A percentile compares a stretch with the other conserved stretches of the same genome.
Evolutionary conservation across 2,113 vertebrate genomes (phyloP).

Genomic region (Corydoras maculifer): DNA sequence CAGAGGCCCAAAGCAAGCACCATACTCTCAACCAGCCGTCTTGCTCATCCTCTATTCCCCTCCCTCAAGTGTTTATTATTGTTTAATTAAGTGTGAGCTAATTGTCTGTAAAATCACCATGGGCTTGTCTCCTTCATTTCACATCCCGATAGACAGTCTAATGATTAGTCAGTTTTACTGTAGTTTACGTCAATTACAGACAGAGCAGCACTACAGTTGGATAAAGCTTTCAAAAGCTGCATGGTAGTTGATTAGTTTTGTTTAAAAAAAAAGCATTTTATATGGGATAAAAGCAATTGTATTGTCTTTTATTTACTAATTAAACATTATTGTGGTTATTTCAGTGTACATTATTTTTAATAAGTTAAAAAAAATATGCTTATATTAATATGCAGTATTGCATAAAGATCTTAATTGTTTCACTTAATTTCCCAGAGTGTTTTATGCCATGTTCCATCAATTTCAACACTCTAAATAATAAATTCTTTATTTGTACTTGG

Average conservation of each 20-base stretch:
- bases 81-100: conserved; percentile 39
- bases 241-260: neutral
- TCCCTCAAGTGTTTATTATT: conserved; percentile 37
- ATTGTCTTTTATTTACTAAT: no score
- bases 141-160: conserved; percentile 24
- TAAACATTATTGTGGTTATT: no score
- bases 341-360: no score
- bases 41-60: conserved; percentile 6
- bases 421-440: no score
- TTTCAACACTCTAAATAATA: no score
- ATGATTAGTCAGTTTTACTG: conserved; percentile 37
- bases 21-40: conserved; percentile 22
- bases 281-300: no score
- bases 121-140: conserved; percentile 21
- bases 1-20: conserved; percentile 28
- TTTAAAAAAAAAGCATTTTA: no score
- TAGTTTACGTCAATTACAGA: conserved; percentile 37
- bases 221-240: neutral
- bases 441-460: no score
- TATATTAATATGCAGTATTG: no score
- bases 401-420: no score
- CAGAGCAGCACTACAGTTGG: conserved; percentile 12
- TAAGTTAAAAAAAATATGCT: no score
- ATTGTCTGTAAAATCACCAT: conserved; percentile 43
- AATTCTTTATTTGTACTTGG: no score